Evolutionary conservation across 2,888 invertebrate genomes (phyloP).

Genomic region (Agriotes lineatus): DNA sequence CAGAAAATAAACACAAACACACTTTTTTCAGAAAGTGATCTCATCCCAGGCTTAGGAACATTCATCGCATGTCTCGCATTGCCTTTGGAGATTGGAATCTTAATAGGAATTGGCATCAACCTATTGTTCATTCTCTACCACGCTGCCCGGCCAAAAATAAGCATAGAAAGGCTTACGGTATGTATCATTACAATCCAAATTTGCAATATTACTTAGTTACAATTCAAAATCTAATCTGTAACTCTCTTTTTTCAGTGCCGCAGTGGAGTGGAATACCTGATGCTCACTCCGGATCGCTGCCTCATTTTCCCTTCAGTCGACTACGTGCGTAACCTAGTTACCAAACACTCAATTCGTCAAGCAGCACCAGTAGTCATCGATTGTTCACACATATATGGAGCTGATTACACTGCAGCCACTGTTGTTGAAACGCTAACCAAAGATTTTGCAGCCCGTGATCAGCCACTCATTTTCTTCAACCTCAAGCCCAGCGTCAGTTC

Average conservation of each 20-base stretch:
- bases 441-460: constrained; percentile 80
- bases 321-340: constrained; percentile 87
- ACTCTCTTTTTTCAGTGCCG: constrained; percentile 70
- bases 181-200: constrained; percentile 59
- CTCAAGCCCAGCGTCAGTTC: constrained; percentile 87
- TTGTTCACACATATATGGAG: constrained; percentile 89
- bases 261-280: constrained; percentile 80
- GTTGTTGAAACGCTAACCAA: constrained; percentile 80
- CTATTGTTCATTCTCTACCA: constrained; percentile 88
- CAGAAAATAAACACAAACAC: too few species aligned
- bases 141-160: constrained; percentile 87
- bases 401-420: constrained; percentile 89
- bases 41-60: constrained; percentile 88
- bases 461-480: constrained; percentile 85
- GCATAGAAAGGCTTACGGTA: constrained; percentile 82
- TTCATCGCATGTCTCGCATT: constrained; percentile 87
- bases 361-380: constrained; percentile 85
- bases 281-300: constrained; percentile 89
- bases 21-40: constrained; percentile 85
- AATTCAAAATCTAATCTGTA: not conserved
- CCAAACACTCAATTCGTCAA: constrained; percentile 80
- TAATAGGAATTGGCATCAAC: constrained; percentile 85
- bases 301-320: constrained; percentile 92
- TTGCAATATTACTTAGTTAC: too few species aligned
- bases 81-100: constrained; percentile 89